These are phyloP conservation scores for Epirrita christyi DNA, from an alignment of 2,888 invertebrate species.

Conservation along the genomic window DNA sequence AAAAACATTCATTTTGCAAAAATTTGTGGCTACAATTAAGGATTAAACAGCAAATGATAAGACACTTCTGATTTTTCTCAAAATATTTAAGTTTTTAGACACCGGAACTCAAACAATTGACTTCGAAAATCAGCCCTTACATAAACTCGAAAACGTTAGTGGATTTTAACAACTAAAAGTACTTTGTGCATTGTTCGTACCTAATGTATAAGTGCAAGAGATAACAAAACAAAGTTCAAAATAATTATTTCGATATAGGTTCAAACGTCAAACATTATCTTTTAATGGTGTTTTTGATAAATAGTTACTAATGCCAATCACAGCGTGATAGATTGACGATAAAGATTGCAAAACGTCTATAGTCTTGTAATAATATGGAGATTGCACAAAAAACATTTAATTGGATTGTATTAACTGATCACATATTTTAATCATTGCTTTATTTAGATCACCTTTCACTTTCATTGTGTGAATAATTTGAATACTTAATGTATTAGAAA, in stretches of 20 bases:
- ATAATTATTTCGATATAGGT: neutral
- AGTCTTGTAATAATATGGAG: slow-evolving; percentile 65
- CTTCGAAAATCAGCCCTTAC: no score
- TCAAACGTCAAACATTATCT: slow-evolving; percentile 27
- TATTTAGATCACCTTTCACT: slow-evolving; percentile 68
- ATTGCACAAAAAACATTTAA: slow-evolving; percentile 77
- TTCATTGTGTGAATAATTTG: slow-evolving; percentile 62
- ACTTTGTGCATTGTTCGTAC: no score
- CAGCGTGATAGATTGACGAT: slow-evolving; percentile 66
- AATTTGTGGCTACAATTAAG: no score
- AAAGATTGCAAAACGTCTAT: slow-evolving; percentile 66
- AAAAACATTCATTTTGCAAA: no score
- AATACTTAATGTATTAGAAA: slow-evolving; percentile 42
- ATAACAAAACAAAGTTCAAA: neutral
- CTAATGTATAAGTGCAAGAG: no score
- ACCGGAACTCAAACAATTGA: no score
- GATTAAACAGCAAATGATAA: no score
- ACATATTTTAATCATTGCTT: slow-evolving; percentile 69
- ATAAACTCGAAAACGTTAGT: neutral
- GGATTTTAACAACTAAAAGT: neutral
- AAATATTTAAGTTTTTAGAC: no score
- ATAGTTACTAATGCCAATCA: slow-evolving; percentile 61
- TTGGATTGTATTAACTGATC: slow-evolving; percentile 74
- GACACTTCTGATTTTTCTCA: no score
- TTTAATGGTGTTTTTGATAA: slow-evolving; percentile 66